Percentiles rank a stretch among this genome's conserved stretches.
phyloP scores from a whole-genome alignment of 2,797 vertebrate genomes.

The Champsocephalus gunnari region DNA sequence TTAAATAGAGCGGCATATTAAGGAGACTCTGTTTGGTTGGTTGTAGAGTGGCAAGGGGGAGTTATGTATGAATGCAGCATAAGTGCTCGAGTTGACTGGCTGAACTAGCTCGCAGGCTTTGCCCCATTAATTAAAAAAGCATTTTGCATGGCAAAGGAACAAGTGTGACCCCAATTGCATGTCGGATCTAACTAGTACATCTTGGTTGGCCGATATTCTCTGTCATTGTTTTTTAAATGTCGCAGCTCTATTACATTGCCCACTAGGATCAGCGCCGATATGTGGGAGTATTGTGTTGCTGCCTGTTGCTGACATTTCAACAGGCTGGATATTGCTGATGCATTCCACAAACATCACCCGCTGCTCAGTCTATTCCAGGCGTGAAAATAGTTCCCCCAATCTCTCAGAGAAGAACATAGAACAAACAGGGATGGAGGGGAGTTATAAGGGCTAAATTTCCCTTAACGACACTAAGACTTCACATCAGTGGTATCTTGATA shows the following conservation, averaged over 20 bases:
- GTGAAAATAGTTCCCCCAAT: constrained; percentile 28
- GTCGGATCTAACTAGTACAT: constrained; percentile 53
- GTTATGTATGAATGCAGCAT: too few relatives aligned
- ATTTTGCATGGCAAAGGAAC: constrained; percentile 47
- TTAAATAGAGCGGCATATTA: too few relatives aligned
- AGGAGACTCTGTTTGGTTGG: too few relatives aligned
- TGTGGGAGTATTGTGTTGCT: constrained; percentile 74
- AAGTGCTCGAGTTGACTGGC: too few relatives aligned
- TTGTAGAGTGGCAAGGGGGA: too few relatives aligned
- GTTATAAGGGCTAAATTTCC: constrained; percentile 47
- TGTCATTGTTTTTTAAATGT: constrained; percentile 78
- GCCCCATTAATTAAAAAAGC: constrained; percentile 53
- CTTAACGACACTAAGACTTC: constrained; percentile 51
- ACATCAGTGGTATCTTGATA: constrained; percentile 20
- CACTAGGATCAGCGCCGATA: constrained; percentile 70
- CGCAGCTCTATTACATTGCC: constrained; percentile 75
- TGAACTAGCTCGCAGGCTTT: too few relatives aligned
- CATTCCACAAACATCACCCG: constrained; percentile 69
- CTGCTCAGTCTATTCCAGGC: constrained; percentile 50
- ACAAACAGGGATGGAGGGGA: constrained; percentile 11
- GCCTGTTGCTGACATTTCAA: constrained; percentile 83
- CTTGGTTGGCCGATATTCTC: constrained; percentile 63
- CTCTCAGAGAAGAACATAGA: constrained; percentile 26
- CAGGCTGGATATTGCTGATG: constrained; percentile 71
- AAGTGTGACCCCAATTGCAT: constrained; percentile 31